Base-by-base conservation (phyloP, 2,888 invertebrate genomes). In the Melieria picta region DNA sequence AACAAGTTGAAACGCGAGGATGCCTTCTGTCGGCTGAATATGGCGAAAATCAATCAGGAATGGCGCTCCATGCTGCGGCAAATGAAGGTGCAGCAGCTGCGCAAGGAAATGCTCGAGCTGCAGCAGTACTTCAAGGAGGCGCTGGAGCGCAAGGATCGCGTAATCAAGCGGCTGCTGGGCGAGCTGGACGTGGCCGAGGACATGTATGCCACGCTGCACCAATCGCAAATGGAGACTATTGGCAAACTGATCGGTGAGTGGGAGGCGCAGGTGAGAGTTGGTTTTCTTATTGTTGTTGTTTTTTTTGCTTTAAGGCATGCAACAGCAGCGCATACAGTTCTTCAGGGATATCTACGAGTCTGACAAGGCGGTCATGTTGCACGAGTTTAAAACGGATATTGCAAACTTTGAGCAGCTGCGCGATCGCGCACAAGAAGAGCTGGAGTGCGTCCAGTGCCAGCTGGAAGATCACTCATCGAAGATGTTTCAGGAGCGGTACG, bases 1-100 rank as follows among this genome's bases (percentile, higher is more conserved):
- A 94, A 93, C 81, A 95, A 95, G 89, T 87, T 95, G 7, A 93
- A 92, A 84, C 92, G 91, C 75, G 95, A 95, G 85, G 94, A 94
- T 83, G 90, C 91, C 0, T 94, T 92, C 84, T 90, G 93, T 4
- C 90, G 94, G 64, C 87, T 93, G 65, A 95, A 95, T 83, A 90
- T 91, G 74, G 94, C 95, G 0, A 95, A 95, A 88, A 91, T 95
- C 67, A 94, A 95, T 82, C 94, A 94, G 86, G 91, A 93, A 84
- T 95, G 95, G 95, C 91, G 95, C 62, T 92, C 91, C 74, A 90
- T 93, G 72, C 86, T 95, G 69, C 89, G 95, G 0, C 91, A 90
- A 82, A 89, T 92, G 65, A 95, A 95, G 88, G 92, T 93, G 80
- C 91, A 91, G 72, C 93, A 94, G 81, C 89, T 94, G 87, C 89